Percentiles rank a stretch among this genome's conserved stretches.
Conservation (phyloP, 2,113 vertebrate genomes). For the Lampris megalopsis region DNA sequence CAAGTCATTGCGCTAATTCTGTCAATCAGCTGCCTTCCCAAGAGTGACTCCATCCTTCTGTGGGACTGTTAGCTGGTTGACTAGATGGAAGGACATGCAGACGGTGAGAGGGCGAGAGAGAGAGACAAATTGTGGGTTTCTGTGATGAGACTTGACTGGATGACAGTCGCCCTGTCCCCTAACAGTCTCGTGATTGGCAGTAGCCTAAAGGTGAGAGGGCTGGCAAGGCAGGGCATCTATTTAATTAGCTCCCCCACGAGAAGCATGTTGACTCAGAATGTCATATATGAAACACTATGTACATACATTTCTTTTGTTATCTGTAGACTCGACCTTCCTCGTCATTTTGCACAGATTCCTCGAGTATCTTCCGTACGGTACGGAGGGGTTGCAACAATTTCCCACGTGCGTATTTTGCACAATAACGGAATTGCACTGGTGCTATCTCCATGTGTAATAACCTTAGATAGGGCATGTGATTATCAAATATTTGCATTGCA, state of each 20-base stretch:
- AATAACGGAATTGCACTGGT: too few species aligned
- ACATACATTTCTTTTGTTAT: constrained; percentile 43
- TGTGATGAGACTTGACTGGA: constrained; percentile 46
- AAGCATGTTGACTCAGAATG: constrained; percentile 67
- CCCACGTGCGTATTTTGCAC: too few species aligned
- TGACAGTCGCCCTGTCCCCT: constrained; percentile 57
- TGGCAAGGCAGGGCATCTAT: constrained; percentile 45
- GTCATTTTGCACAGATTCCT: constrained; percentile 7
- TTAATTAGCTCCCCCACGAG: constrained; percentile 69
- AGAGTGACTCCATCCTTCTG: constrained; percentile 47
- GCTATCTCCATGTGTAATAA: too few species aligned
- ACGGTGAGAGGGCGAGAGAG: constrained; percentile 45
- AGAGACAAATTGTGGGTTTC: constrained; percentile 43
- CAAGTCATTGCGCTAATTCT: constrained; percentile 61
- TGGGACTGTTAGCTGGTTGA: constrained; percentile 55
- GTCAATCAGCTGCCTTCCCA: constrained; percentile 61
- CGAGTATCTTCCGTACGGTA: background rate
- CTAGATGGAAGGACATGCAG: constrained; percentile 36
- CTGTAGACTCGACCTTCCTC: constrained; percentile 1
- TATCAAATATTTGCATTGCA: too few species aligned
- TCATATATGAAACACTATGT: constrained; percentile 56
- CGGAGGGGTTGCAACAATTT: too few species aligned
- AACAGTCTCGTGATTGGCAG: constrained; percentile 65
- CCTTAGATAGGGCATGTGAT: too few species aligned
- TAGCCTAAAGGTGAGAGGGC: constrained; percentile 65